Percentiles rank a stretch among this genome's conserved stretches.
These are phyloP conservation scores for Cantharis lateralis DNA, from an alignment of 2,888 invertebrate genomes.

Conservation along the genomic window DNA sequence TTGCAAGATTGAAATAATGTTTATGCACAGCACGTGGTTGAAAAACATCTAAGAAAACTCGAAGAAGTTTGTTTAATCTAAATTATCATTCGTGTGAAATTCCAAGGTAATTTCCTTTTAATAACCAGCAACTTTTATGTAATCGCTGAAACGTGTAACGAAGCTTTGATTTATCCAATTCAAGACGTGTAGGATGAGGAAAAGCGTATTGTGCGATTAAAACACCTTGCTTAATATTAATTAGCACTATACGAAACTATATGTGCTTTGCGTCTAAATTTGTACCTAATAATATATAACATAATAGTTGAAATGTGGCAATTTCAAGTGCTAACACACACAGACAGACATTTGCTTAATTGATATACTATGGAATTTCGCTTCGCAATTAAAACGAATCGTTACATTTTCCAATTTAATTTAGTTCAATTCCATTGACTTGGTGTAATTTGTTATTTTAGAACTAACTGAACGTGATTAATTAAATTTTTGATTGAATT, in stretches of 20 bases:
- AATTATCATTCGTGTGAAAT: slow-evolving; percentile 18
- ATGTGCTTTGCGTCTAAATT: not conserved
- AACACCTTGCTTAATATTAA: slow-evolving; percentile 18
- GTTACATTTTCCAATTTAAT: slow-evolving; percentile 2
- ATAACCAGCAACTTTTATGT: slow-evolving; percentile 14
- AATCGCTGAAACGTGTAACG: slow-evolving; percentile 15
- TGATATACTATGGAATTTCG: not conserved
- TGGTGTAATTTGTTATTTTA: not conserved
- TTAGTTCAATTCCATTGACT: not conserved
- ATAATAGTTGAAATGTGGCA: not conserved
- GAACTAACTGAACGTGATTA: not conserved
- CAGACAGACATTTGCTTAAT: not conserved
- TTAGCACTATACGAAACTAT: slow-evolving; percentile 4
- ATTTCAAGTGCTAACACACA: not conserved
- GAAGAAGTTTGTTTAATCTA: not conserved
- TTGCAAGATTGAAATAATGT: not conserved
- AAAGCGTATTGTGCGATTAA: slow-evolving; percentile 15
- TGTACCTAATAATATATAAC: not conserved
- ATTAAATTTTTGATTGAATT: not conserved
- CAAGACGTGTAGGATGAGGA: not conserved
- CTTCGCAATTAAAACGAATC: not conserved
- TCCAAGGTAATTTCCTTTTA: slow-evolving; percentile 10
- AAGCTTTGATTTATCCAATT: slow-evolving; percentile 6
- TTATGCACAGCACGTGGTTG: not conserved
- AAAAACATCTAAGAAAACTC: not conserved